These are phyloP conservation scores for Mya arenaria DNA, from an alignment of 1,140 invertebrate species.

Conservation along the genomic window DNA sequence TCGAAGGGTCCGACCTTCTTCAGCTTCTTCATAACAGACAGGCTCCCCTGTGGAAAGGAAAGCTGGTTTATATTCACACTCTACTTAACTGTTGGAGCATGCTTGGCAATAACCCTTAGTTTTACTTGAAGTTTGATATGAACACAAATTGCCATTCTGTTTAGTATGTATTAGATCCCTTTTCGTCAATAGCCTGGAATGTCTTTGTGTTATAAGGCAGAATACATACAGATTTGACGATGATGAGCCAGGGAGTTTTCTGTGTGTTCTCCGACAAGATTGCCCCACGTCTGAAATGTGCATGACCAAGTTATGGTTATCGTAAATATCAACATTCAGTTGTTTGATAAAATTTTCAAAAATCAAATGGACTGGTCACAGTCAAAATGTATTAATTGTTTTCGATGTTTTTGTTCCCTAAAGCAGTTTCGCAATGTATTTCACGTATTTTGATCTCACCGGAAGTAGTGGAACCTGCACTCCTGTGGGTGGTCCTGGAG, in stretches of 20 bases:
- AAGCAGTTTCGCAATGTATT: too few relatives aligned
- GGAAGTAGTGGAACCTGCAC: slow-evolving; percentile 67
- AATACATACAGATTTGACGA: slow-evolving; percentile 75
- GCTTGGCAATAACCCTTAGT: not conserved
- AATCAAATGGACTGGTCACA: too few relatives aligned
- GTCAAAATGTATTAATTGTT: too few relatives aligned
- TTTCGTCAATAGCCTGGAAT: not conserved
- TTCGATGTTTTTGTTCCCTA: too few relatives aligned
- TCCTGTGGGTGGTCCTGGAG: slow-evolving; percentile 63
- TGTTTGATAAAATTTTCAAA: too few relatives aligned
- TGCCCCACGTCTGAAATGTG: slow-evolving; percentile 38
- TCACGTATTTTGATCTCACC: too few relatives aligned
- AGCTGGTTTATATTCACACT: too few relatives aligned
- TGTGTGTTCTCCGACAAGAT: slow-evolving; percentile 32
- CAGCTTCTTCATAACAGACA: slow-evolving; percentile 71
- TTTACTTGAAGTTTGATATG: not conserved
- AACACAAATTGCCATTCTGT: not conserved
- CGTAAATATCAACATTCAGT: too few relatives aligned
- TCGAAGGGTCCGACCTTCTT: slow-evolving; percentile 60
- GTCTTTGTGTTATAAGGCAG: not conserved
- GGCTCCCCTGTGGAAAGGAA: slow-evolving; percentile 73
- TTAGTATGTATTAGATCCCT: not conserved
- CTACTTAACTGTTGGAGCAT: too few relatives aligned
- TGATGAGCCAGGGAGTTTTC: slow-evolving; percentile 69
- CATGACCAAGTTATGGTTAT: too few relatives aligned